Evolutionary conservation across 2,113 vertebrate genomes (phyloP), one percentile per base, ranked within the genome.

Genomic region (Mionectes macconnelli): DNA sequence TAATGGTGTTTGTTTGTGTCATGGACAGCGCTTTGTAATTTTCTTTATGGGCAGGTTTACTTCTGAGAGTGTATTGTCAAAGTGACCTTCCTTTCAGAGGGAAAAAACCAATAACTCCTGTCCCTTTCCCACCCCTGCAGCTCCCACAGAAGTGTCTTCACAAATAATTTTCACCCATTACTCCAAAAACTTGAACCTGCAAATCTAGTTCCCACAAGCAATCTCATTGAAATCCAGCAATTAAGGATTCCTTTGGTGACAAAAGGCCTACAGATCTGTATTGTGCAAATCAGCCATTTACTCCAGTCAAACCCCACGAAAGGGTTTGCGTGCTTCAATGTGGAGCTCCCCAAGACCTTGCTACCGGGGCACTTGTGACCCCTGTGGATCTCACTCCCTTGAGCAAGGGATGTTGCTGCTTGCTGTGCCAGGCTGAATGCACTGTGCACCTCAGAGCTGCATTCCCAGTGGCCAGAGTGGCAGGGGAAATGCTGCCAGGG

Each of bases 11-110:
- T 3, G 14, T 73, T 97, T 94, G 80, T 87, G 69, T 67, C 84
- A 33, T 3, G 31, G 91, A 35, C 94, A 57, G 45, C 0, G 2
- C 89, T 94, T 86, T 94, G 80, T 93, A 93, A 95, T 96, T 95
- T 95, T 52, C 75, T 88, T 86, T 96, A 84, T 82, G 78, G 83
- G 73, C 89, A 95, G 78, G 89, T 91, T 81, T 81, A 50, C 63
- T 90, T 73, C 53, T 90, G 76, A 78, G 42, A 31, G 37, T 87
- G 66, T 68, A 33, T 69, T 91, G 85, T 77, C 76, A 67, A 62
- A 94, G 64, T 89, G 92, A 87, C 88, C 80, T 91, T 94, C 56
- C 82, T 91, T 88, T 8, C 3, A 77, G 45, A 94, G 60, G 73
- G 33, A 95, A 67, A 89, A 86, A 94, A 81, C 35, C 74, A 57